Conservation (phyloP, 2,797 vertebrate species). For the Hypotaenidia philippensis region DNA sequence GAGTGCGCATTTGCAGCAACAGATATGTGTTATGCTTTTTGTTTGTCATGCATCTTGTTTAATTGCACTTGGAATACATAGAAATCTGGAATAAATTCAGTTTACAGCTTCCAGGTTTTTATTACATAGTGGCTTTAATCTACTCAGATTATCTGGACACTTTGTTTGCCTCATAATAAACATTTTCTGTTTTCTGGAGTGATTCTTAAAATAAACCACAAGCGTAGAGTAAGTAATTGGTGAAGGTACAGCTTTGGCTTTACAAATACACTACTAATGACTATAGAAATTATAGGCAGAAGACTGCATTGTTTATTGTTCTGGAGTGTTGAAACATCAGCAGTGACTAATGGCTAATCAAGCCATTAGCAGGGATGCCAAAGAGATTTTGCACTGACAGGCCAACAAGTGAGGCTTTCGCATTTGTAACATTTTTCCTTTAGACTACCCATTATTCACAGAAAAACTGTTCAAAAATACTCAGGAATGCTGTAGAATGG, state of each 20-base stretch:
- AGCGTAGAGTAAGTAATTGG: background rate
- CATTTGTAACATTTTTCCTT: background rate
- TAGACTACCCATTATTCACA: background rate
- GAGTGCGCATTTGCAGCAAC: background rate
- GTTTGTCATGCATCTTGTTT: background rate
- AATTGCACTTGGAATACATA: background rate
- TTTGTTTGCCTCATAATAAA: background rate
- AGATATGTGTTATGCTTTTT: background rate
- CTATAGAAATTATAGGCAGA: background rate
- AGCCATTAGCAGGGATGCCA: background rate
- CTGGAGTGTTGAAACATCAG: background rate
- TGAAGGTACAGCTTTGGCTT: background rate
- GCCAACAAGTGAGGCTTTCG: background rate
- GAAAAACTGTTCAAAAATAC: background rate
- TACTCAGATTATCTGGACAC: background rate
- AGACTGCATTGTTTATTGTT: background rate
- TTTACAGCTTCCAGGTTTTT: background rate
- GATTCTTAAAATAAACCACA: background rate
- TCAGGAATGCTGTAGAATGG: background rate
- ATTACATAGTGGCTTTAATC: background rate
- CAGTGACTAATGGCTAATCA: background rate
- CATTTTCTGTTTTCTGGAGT: background rate
- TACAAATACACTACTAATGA: background rate
- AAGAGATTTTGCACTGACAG: constrained; percentile 1
- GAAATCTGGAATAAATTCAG: background rate